These are phyloP conservation scores for Mohoua ochrocephala DNA, from an alignment of 2,113 vertebrate genomes.

Conservation along the genomic window DNA sequence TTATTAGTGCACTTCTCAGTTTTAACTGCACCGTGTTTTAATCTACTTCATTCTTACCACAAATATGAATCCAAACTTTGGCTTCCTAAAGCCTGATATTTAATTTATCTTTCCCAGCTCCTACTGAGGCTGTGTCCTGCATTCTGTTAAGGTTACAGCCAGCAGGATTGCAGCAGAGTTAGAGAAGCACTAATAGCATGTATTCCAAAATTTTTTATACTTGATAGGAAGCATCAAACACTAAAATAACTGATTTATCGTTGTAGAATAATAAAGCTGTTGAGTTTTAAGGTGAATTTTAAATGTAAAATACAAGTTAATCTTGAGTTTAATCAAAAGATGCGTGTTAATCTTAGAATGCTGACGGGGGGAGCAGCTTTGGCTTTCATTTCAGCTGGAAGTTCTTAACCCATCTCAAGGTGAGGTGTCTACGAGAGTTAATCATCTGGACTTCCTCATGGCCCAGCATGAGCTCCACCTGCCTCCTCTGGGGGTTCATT, in stretches of 20 bases:
- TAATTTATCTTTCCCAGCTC: background rate
- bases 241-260: background rate
- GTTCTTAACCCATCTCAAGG: background rate
- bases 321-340: background rate
- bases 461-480: background rate
- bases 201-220: background rate
- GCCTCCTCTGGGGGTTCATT: background rate
- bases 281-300: background rate
- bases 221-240: background rate
- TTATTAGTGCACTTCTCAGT: background rate
- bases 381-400: background rate
- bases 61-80: background rate
- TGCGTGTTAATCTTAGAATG: rapidly evolving
- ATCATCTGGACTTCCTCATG: background rate
- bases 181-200: background rate
- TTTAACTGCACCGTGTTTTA: background rate
- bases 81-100: background rate
- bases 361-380: background rate
- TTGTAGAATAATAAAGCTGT: background rate
- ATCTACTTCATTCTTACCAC: background rate
- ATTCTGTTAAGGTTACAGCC: background rate
- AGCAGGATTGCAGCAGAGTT: background rate
- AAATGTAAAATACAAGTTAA: background rate
- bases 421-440: background rate
- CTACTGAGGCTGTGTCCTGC: background rate